Percentiles rank a stretch among this genome's conserved stretches.
These are phyloP conservation scores for Acrocephalus scirpaceus DNA, from an alignment of 2,797 vertebrate species.

Conservation along the genomic window DNA sequence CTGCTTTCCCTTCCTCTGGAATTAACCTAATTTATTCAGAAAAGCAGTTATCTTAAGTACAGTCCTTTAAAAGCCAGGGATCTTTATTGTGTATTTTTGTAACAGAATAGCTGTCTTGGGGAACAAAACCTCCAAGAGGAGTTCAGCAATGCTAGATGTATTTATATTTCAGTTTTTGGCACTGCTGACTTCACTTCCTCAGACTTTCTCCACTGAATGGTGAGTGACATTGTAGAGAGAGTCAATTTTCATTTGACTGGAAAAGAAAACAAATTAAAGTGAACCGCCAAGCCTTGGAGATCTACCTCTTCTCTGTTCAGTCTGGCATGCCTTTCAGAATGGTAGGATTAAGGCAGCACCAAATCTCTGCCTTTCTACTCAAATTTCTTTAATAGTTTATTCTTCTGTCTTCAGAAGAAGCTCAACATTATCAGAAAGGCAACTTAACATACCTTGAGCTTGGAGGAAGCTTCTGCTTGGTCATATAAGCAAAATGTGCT, in stretches of 20 bases:
- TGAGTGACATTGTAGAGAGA: conserved; percentile 28
- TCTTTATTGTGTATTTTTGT: conserved; percentile 5
- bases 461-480: neutral
- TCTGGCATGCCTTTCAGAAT: neutral
- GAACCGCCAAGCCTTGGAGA: conserved; percentile 43
- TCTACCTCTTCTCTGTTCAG: neutral
- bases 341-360: conserved; percentile 26
- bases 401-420: conserved; percentile 4
- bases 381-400: conserved; percentile 6
- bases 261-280: conserved; percentile 47
- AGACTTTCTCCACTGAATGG: neutral
- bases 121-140: neutral
- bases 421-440: neutral
- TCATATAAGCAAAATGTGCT: neutral
- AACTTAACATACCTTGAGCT: neutral
- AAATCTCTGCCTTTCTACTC: neutral
- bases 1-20: neutral
- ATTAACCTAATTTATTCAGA: neutral
- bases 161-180: conserved; percentile 41
- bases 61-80: neutral
- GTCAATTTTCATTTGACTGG: conserved; percentile 45
- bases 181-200: neutral
- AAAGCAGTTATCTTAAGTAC: neutral
- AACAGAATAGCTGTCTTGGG: conserved; percentile 9
- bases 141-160: neutral